Base-by-base conservation (phyloP, 2,888 invertebrate genomes). In the Protodeltote pygarga region DNA sequence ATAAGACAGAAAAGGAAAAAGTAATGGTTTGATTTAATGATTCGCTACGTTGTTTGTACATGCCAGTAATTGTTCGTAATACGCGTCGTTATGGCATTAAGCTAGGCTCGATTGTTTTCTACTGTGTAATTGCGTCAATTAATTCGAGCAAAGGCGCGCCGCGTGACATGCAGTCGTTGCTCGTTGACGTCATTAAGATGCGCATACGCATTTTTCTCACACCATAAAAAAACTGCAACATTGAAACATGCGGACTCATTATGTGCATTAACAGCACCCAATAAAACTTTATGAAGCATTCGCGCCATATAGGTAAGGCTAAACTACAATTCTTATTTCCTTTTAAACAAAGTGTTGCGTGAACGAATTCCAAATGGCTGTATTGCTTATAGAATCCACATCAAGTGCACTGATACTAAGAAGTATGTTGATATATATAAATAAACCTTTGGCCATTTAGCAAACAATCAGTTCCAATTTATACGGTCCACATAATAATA, bases 381-480 rank as follows among this genome's bases (percentile, higher is more conserved):
- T 58, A 44, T 44, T 37, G 51, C 59, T 48, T 59, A 61, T 55
- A 42, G 39, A 51, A 47, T 29, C 44, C 29, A 51, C 49, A 25
- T 53, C 38, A 38, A 51, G 39, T n/a, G n/a, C n/a, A n/a, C n/a
- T n/a, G n/a, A n/a, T n/a, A n/a, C n/a, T n/a, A n/a, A n/a, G n/a
- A n/a, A n/a, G n/a, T 53, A 39, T 11, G 20, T 32, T 39, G 35
- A 10, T 48, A 40, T 37, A 57, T 45, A 71, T 73, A 73, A 77
- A 74, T 70, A 70, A 65, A 73, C 65, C 68, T 65, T 42, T 57
- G 55, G 47, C 60, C 65, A 68, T 81, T 81, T 76, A 79, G 78
- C 77, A 80, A 83, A 85, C 82, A 87, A 88, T 89, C 84, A 85
- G 82, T 73, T 79, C 80, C 87, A 89, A 89, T 88, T 85, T 84